Evolutionary conservation across 2,888 invertebrate genomes (phyloP), one percentile per base, ranked within the genome.

Genomic region (Xanthorhoe spadicearia): DNA sequence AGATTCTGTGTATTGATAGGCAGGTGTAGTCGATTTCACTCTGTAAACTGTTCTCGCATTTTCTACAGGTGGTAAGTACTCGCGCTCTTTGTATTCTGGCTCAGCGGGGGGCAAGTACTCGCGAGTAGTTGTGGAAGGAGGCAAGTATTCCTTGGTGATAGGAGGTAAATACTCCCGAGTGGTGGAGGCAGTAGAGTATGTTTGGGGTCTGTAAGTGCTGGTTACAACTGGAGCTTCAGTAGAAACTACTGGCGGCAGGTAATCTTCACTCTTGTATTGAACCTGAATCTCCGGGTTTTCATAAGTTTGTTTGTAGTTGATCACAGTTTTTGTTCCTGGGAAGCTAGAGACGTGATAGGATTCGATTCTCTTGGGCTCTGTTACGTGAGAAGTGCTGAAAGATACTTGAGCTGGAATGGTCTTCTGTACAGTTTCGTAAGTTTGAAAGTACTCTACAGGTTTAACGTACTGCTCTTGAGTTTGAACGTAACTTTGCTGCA

Each of bases 231-330:
- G 86, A 55, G 71, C 70, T 10, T 62, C 73, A 2, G 86, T 83
- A 28, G 87, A 84, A 7, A 83, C 85, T 0, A 86, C 85, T 46
- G 92, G 90, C 19, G 87, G 91, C 48, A 92, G 77, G 70, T 92
- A 93, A 75, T 92, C 90, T 76, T 91, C 90, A 17, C 85, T 82
- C 71, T 88, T 88, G 70, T 91, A 90, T 10, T 76, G 86, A 10
- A 84, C 81, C 76, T 92, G 91, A 62, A 92, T 87, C 77, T 93
- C 90, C 38, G 92, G 90, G 0, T 84, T 77, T 71, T 90, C 84
- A 61, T 88, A 89, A 55, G 77, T 76, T 76, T 87, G 87, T 54
- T 86, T 84, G 66, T 86, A 89, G 66, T 82, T 83, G 6, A 82
- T 83, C 13, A 79, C 80, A 1, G 77, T 74, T 59, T 80, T 85